These are phyloP conservation scores for Aleiodes testaceus DNA, from an alignment of 2,888 invertebrate genomes.

Conservation along the genomic window DNA sequence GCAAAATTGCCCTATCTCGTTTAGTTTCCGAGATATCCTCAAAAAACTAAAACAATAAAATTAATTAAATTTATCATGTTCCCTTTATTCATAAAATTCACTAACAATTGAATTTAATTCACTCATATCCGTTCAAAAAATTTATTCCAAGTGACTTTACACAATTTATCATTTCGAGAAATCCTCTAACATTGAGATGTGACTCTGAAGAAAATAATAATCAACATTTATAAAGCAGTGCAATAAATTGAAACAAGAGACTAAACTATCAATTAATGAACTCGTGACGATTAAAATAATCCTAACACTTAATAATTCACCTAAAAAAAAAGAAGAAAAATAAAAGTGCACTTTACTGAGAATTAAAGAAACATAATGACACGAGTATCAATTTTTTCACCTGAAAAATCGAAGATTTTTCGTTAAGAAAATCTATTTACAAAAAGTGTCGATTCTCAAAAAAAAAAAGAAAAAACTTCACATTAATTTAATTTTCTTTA, in stretches of 20 bases:
- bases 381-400: too few species aligned
- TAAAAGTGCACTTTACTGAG: not conserved
- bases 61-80: not conserved
- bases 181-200: not conserved
- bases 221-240: slow-evolving; percentile 8
- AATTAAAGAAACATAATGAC: too few species aligned
- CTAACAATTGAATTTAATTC: not conserved
- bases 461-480: too few species aligned
- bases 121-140: not conserved
- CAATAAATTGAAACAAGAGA: not conserved
- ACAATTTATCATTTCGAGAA: not conserved
- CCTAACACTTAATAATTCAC: not conserved
- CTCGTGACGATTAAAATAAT: slow-evolving; percentile 8
- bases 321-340: not conserved
- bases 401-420: too few species aligned
- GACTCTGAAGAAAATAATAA: not conserved
- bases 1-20: too few species aligned
- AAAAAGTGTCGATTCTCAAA: too few species aligned
- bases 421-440: too few species aligned
- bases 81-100: slow-evolving; percentile 13
- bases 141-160: not conserved
- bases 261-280: not conserved
- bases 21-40: too few species aligned
- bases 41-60: too few species aligned
- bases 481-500: too few species aligned